A percentile compares a stretch with the other conserved stretches of the same genome.
These are phyloP conservation scores for Meta bourneti DNA, from an alignment of 2,888 invertebrate genomes.

Conservation along the genomic window DNA sequence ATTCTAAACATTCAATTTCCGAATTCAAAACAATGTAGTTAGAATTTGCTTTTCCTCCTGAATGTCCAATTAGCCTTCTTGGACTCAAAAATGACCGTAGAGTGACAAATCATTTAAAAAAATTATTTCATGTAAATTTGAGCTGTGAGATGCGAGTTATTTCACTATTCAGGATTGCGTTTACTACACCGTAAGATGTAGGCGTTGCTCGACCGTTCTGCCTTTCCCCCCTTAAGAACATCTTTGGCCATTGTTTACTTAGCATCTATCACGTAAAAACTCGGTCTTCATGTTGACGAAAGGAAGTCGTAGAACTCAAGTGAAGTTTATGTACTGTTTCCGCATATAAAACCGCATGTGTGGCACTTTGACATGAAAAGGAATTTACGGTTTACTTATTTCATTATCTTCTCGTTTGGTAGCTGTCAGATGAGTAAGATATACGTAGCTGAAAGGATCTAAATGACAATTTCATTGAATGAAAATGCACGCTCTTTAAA, in stretches of 20 bases:
- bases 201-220: background rate
- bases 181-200: background rate
- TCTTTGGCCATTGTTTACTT: background rate
- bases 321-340: background rate
- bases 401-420: background rate
- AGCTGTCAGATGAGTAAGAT: background rate
- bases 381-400: background rate
- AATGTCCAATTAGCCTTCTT: too few species aligned
- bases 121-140: too few species aligned
- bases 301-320: background rate
- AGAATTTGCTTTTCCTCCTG: too few species aligned
- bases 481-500: background rate
- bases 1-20: too few species aligned
- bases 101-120: too few species aligned
- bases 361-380: background rate
- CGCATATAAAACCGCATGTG: too few species aligned
- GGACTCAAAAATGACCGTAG: too few species aligned
- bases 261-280: background rate
- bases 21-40: too few species aligned
- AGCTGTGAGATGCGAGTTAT: too few species aligned
- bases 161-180: too few species aligned
- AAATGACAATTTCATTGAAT: background rate
- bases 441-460: background rate
- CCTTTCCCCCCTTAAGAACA: background rate
- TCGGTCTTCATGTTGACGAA: background rate